Evolutionary conservation across 2,888 invertebrate species (phyloP), one percentile per base, ranked within the genome.

Genomic region (Teleogryllus oceanicus): DNA sequence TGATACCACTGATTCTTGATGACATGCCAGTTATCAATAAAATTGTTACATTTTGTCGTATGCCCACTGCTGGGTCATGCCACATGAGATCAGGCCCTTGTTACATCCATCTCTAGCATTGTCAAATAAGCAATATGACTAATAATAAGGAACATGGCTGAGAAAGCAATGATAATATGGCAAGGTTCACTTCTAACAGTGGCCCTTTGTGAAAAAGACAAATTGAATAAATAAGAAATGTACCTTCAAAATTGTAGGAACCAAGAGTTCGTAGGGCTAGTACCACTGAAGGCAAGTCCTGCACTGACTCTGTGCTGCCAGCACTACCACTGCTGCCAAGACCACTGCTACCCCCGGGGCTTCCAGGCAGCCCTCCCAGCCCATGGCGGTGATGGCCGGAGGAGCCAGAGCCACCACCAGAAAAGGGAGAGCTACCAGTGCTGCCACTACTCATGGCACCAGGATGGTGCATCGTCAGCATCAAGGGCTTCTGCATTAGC

Each of bases 221-320:
- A 37, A 37, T 8, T 37, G 37, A 37, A 37, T 8, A 37, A 37
- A 37, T 37, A 37, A 37, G 24, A 37, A 37, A 37, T 1, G 37
- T 37, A 37, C 37, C 96, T 86, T 97, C 96, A 87, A 98, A 98
- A 85, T 96, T 94, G 86, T 92, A 92, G 82, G 88, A 94, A 5
- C 98, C 98, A 16, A 99, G 89, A 1, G 99, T 99, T 85, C 94
- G 92, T 49, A 99, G 88, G 0, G 99, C 99, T 76, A 99, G 88
- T 1, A 98, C 96, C 80, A 96, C 94, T 82, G 94, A 95, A 16
- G 93, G 90, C 3, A 94, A 92, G 86, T 98, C 97, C 78, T 90
- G 90, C 11, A 90, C 89, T 84, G 93, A 92, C 86, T 81, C 80
- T 24, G 78, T 78, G 77, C 77, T 50, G n/a, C 80, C 80, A 13